phyloP scores from a whole-genome alignment of 1,140 invertebrate genomes.

The Aphelinus certus region DNA sequence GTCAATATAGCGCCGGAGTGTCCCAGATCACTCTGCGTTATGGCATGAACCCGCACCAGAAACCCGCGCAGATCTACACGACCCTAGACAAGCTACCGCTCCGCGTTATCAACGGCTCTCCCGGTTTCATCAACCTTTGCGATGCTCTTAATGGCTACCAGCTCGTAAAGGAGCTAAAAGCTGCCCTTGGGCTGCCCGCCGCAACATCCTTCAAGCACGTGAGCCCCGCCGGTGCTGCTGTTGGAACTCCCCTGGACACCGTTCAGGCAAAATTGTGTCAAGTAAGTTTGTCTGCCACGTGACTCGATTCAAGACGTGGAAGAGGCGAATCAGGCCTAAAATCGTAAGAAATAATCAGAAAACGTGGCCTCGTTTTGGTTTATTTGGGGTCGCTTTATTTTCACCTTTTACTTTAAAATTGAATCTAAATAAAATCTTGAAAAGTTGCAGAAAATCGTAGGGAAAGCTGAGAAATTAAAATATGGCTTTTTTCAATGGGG shows the following conservation, averaged over 20 bases:
- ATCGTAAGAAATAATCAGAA: too few relatives aligned
- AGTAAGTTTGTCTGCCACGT: conserved; percentile 70
- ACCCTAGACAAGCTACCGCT: conserved; percentile 84
- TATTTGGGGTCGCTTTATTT: too few relatives aligned
- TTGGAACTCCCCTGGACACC: conserved; percentile 80
- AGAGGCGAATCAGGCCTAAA: too few relatives aligned
- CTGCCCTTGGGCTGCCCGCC: conserved; percentile 83
- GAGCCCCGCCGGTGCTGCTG: conserved; percentile 94
- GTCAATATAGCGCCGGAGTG: conserved; percentile 81
- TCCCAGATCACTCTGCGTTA: conserved; percentile 90
- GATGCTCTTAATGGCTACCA: conserved; percentile 98
- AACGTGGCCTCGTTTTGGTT: too few relatives aligned
- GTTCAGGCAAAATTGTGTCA: conserved; percentile 89
- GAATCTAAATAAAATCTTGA: too few relatives aligned
- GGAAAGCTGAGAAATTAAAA: too few relatives aligned
- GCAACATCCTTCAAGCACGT: conserved; percentile 99
- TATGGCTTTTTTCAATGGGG: too few relatives aligned
- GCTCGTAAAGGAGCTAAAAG: conserved; percentile 88
- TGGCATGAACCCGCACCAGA: conserved; percentile 98
- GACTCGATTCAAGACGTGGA: too few relatives aligned
- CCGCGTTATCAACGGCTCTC: conserved; percentile 91
- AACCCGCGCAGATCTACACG: conserved; percentile 93
- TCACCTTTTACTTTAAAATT: too few relatives aligned
- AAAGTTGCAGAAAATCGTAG: too few relatives aligned
- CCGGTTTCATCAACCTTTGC: conserved; percentile 97